Evolutionary conservation across 2,797 vertebrate genomes (phyloP), one percentile per base, ranked within the genome.

Genomic region (Hyperoplus lanceolatus): DNA sequence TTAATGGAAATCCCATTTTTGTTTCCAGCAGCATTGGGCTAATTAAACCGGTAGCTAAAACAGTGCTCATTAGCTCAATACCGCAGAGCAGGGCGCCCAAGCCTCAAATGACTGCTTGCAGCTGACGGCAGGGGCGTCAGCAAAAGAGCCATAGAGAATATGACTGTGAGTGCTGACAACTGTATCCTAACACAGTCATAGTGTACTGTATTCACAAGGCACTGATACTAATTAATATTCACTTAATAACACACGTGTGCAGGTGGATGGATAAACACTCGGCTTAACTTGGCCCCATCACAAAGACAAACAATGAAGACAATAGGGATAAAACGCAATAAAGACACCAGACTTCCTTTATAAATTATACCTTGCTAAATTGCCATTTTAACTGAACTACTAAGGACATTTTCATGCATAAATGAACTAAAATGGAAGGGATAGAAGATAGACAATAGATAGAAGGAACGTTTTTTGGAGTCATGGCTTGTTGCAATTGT

Each of bases 1-100:
- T 96, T 95, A 95, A 95, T 94, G 93, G 92, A 95, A 96, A 95
- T 92, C 92, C 84, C 93, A 92, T 93, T 94, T 94, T 94, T 94
- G 93, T 95, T 94, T 95, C 94, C 93, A 95, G 90, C 89, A 90
- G 90, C 93, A 94, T 79, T 29, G 29, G 90, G 93, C 92, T 95
- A 96, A 96, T 96, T 96, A 95, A 95, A 92, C 79, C 81, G 91
- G 89, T 94, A 89, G 95, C 95, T 96, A 95, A 93, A 93, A 91
- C 84, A 82, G 87, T 77, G 93, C 95, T 96, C 91, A 95, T 95
- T 96, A 95, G 89, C 85, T 92, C 71, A 70, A 88, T 90, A 90
- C 82, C 90, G 87, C 79, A 65, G 89, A 90, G 89, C 18, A 80
- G 84, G 69, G 82, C 86, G 80, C 81, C 84, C 84, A 73, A 86